Conservation (phyloP, 2,113 vertebrate species). For the Haplochromis burtoni region DNA sequence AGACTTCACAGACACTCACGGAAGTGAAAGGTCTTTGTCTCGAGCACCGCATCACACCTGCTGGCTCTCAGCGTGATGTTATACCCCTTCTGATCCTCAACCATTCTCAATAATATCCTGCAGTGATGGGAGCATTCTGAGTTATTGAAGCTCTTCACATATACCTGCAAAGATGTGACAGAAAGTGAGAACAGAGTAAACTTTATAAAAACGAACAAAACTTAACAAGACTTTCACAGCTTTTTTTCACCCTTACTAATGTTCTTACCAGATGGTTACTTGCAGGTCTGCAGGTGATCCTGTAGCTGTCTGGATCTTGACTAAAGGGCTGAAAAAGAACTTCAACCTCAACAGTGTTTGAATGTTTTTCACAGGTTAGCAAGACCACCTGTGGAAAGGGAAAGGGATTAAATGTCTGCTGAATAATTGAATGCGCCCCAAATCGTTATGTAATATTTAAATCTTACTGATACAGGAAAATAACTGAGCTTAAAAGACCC, state of each 20-base stretch:
- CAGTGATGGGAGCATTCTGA: conserved; percentile 58
- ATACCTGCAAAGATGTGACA: conserved; percentile 21
- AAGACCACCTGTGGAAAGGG: conserved; percentile 49
- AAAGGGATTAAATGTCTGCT: neutral
- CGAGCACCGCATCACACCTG: conserved; percentile 58
- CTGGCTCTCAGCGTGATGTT: conserved; percentile 67
- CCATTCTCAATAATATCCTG: conserved; percentile 43
- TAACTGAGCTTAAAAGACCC: neutral
- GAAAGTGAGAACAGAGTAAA: neutral
- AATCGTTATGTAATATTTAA: neutral
- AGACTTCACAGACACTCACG: conserved; percentile 53
- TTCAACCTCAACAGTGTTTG: conserved; percentile 41
- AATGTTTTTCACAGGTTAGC: conserved; percentile 53
- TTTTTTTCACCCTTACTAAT: neutral
- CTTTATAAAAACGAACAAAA: neutral
- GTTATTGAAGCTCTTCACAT: conserved; percentile 22
- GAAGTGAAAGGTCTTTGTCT: conserved; percentile 69
- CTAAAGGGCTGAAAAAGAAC: conserved; percentile 68
- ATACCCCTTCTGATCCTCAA: conserved; percentile 69
- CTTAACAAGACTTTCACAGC: neutral
- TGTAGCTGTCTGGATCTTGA: conserved; percentile 64
- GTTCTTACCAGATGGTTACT: conserved; percentile 64
- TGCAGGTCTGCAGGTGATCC: conserved; percentile 52
- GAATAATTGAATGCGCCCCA: neutral
- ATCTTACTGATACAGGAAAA: neutral